Evolutionary conservation across 2,888 invertebrate species (phyloP).

Genomic region (Scaptodrosophila latifasciaeformis): DNA sequence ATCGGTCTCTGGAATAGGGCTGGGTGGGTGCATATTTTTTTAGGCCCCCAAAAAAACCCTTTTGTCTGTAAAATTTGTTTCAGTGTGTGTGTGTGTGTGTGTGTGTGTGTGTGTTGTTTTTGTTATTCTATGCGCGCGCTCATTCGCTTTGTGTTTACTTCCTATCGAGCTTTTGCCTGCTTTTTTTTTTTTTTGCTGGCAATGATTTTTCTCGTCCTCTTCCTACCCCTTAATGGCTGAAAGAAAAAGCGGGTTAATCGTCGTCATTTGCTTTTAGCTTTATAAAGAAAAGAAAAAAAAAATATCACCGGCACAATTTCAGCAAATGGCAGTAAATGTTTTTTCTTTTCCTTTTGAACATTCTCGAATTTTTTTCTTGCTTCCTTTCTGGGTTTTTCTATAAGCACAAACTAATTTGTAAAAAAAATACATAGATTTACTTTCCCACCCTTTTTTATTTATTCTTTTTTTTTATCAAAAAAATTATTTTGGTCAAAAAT

Average conservation of each 20-base stretch:
- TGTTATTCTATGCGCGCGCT: not conserved
- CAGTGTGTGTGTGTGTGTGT: constrained; percentile 1
- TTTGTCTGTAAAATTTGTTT: constrained; percentile 7
- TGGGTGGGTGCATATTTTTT: not conserved
- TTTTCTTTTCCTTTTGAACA: too few relatives aligned
- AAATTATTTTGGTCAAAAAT: too few relatives aligned
- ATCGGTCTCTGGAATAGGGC: too few relatives aligned
- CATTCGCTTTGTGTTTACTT: constrained; percentile 7
- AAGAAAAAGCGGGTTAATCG: constrained; percentile 51
- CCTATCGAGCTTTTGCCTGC: constrained; percentile 9
- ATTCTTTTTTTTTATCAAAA: constrained; percentile 8
- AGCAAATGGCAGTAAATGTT: constrained; percentile 22
- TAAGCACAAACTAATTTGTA: constrained; percentile 35
- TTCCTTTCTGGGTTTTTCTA: constrained; percentile 1
- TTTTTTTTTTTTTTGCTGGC: not conserved
- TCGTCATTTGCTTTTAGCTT: constrained; percentile 20
- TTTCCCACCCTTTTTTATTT: constrained; percentile 22
- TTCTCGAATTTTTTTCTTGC: not conserved
- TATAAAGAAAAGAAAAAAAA: too few relatives aligned
- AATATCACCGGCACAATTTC: constrained; percentile 27
- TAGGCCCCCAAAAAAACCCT: not conserved
- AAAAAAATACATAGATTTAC: constrained; percentile 51
- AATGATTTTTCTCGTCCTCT: constrained; percentile 9
- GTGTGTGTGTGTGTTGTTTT: not conserved
- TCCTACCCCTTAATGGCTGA: not conserved